Evolutionary conservation across 2,888 invertebrate species (phyloP), one percentile per base, ranked within the genome.

Genomic region (Amblyteles armatorius): DNA sequence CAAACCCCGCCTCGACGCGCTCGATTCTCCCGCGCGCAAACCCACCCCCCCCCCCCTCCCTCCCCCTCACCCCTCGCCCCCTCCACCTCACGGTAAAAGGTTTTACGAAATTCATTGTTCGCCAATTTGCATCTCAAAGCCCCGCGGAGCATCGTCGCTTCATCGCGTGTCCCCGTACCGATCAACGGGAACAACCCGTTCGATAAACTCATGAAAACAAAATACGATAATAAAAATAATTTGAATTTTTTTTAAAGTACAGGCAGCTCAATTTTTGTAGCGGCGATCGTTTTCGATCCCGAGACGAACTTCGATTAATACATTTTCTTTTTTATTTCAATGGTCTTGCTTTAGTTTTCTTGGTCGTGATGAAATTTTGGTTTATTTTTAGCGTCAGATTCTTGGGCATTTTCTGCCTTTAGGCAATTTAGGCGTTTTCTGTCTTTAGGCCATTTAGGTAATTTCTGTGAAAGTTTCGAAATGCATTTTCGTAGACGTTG

Each of bases 61-160:
- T n/a, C 6, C 33, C 33, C 33, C 6, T 5, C 33, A 5, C 5
- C 4, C 33, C 33, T 29, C 29, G 29, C 6, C 33, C 33, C 90
- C 90, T 89, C 90, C 88, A 88, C 89, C 90, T 40, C 40, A 9
- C 40, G 91, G 91, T 93, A 93, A 93, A 93, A 93, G 93, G 93
- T 93, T 93, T 93, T 93, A 91, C 91, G 91, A 93, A 93, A 93
- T 93, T 93, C 93, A 93, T 93, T 93, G 93, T 93, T 93, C 90
- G 91, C 88, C 91, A 92, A 92, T 93, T 93, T 92, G 91, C 93
- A 92, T 93, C 91, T 93, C 93, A 93, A 92, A 93, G 93, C 91
- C 16, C 29, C 16, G 29, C n/a, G 26, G n/a, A 63, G 60, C 60
- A 63, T 33, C 60, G 60, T 63, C 88, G 57, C 44, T 67, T 57